Base-by-base conservation (phyloP, 2,113 vertebrate genomes). In the Arizona elegans region DNA sequence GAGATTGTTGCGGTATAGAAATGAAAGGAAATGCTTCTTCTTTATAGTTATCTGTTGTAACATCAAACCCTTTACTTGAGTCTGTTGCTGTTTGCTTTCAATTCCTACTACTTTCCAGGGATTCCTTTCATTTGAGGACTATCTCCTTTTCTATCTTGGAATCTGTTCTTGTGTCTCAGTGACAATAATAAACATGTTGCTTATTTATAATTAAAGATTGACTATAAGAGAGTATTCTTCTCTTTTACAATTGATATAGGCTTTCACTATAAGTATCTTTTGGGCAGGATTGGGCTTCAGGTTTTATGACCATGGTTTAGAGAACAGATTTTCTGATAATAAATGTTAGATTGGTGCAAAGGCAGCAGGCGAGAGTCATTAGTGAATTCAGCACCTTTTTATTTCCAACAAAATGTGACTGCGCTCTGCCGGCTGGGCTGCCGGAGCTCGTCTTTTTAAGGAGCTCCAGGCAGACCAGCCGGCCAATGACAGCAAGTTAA, bases 31-130 rank as follows among this genome's bases (percentile, higher is more conserved):
- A 8, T 92, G 33, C 53, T 62, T 58, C 93, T 90, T 3, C 86
- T 93, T 95, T 93, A 90, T 91, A 97, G 95, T 96, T 89, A n/a
- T 94, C 91, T 94, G n/a, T 87, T 56, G 56, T 91, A 90, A 91
- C 91, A 92, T 92, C 53, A 54, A 81, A 47, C 65, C 47, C 21
- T 90, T n/a, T 52, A 12, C 50, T 62, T 92, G 85, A 89, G 87
- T 59, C 26, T 47, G 87, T 29, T 59, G 92, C n/a, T 86, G 47
- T 13, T 62, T 29, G 9, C 87, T n/a, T 94, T 55, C 56, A 47
- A 33, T 91, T 93, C 53, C 95, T 53, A 58, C 89, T 43, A 23
- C 93, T 56, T 87, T 15, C 13, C 33, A 85, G 88, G 54, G n/a
- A 54, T 81, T 8, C 17, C 93, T 47, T 91, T n/a, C 54, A 81